These are phyloP conservation scores for Micronisus gabar DNA, from an alignment of 2,113 vertebrate genomes.

Conservation along the genomic window DNA sequence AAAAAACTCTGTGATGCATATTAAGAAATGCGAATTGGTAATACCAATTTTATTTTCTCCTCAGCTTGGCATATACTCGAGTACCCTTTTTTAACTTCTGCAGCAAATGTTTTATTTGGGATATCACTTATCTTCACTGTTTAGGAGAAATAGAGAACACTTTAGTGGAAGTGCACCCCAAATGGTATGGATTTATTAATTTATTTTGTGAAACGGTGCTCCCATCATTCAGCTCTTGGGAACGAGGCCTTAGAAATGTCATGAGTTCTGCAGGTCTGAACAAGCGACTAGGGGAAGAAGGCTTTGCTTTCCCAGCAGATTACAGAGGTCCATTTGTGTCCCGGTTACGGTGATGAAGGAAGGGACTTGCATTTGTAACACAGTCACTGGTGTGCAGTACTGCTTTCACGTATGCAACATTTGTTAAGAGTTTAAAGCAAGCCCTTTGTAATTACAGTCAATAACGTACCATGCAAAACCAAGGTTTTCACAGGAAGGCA, in stretches of 20 bases:
- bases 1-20: slow-evolving; percentile 32
- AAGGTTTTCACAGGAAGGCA: background rate
- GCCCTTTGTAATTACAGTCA: background rate
- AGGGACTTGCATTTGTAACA: background rate
- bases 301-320: background rate
- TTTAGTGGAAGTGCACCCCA: background rate
- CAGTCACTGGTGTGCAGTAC: background rate
- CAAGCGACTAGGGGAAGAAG: background rate
- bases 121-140: background rate
- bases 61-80: background rate
- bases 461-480: background rate
- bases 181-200: background rate
- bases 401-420: background rate
- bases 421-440: background rate
- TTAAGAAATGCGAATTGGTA: background rate
- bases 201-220: background rate
- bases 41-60: background rate
- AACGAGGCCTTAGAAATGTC: background rate
- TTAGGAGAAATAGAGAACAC: background rate
- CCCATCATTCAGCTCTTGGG: background rate
- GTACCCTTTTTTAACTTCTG: background rate
- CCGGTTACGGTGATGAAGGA: fast-evolving
- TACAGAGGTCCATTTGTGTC: background rate
- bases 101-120: background rate
- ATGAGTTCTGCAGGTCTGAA: background rate